Conservation (phyloP, 2,888 invertebrate species). For the Agrenia bidenticulata region DNA sequence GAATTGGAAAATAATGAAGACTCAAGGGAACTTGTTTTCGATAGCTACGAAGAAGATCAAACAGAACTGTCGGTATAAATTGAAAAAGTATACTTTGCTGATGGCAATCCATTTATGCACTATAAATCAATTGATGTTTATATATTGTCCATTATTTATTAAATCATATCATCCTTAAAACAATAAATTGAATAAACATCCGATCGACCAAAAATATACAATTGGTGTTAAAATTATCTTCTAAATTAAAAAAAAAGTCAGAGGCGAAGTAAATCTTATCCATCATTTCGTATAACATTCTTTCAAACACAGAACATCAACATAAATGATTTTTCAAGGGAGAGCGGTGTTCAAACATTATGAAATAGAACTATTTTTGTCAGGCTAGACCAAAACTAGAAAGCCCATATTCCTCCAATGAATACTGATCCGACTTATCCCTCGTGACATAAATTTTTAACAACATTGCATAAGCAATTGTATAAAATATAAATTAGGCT, state of each 20-base stretch:
- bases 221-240: neutral
- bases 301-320: neutral
- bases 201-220: neutral
- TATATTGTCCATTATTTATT: no score
- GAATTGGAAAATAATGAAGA: conserved; percentile 15
- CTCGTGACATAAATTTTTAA: conserved; percentile 51
- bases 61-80: no score
- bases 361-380: conserved; percentile 55
- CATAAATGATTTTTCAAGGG: neutral
- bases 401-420: conserved; percentile 57
- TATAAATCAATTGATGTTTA: no score
- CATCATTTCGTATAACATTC: neutral
- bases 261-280: neutral
- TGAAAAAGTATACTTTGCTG: no score
- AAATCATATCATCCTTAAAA: no score
- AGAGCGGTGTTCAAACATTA: conserved; percentile 42
- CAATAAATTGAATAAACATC: no score
- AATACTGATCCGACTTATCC: conserved; percentile 56
- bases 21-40: conserved; percentile 45
- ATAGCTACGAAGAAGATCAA: conserved; percentile 26
- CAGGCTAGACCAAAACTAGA: conserved; percentile 56
- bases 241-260: neutral
- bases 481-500: neutral
- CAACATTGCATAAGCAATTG: neutral
- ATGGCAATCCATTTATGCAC: no score